phyloP scores from a whole-genome alignment of 2,888 invertebrate genomes.

The Melanotus villosus region DNA sequence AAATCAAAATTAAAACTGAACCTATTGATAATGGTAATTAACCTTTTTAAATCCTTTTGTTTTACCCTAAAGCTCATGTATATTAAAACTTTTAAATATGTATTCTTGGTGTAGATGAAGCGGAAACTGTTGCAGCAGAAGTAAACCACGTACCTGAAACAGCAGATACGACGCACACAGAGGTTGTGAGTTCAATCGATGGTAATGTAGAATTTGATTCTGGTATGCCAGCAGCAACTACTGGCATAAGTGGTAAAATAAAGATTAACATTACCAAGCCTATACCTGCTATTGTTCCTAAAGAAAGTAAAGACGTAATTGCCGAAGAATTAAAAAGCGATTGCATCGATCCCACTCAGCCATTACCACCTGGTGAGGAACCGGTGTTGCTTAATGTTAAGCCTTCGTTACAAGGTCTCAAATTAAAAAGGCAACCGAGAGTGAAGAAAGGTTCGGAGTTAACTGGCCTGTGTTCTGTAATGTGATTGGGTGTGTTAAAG shows the following conservation, averaged over 20 bases:
- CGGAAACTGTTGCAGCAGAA: slow-evolving; percentile 44
- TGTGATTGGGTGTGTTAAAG: slow-evolving; percentile 71
- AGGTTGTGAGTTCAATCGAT: slow-evolving; percentile 79
- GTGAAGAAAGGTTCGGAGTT: slow-evolving; percentile 83
- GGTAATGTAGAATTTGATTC: slow-evolving; percentile 78
- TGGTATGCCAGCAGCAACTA: slow-evolving; percentile 58
- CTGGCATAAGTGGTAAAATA: slow-evolving; percentile 76
- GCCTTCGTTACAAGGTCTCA: slow-evolving; percentile 76
- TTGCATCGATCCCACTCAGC: slow-evolving; percentile 67
- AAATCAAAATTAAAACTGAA: slow-evolving; percentile 79
- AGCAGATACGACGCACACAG: slow-evolving; percentile 71
- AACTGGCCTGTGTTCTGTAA: slow-evolving; percentile 89
- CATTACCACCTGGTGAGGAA: slow-evolving; percentile 73
- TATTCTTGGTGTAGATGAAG: slow-evolving; percentile 32
- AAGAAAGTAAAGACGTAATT: slow-evolving; percentile 63
- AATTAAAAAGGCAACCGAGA: slow-evolving; percentile 80
- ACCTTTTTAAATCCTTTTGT: too few relatives aligned
- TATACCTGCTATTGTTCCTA: slow-evolving; percentile 69
- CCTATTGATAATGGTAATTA: slow-evolving; percentile 76
- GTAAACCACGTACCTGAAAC: slow-evolving; percentile 57
- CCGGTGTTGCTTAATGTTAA: slow-evolving; percentile 74
- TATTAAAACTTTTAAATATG: too few relatives aligned
- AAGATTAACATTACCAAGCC: slow-evolving; percentile 88
- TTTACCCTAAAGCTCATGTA: too few relatives aligned
- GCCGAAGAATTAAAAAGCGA: slow-evolving; percentile 32